A percentile compares a stretch with the other conserved stretches of the same genome.
Evolutionary conservation across 2,797 vertebrate genomes (phyloP).

Genomic region (Rhabdomys pumilio): DNA sequence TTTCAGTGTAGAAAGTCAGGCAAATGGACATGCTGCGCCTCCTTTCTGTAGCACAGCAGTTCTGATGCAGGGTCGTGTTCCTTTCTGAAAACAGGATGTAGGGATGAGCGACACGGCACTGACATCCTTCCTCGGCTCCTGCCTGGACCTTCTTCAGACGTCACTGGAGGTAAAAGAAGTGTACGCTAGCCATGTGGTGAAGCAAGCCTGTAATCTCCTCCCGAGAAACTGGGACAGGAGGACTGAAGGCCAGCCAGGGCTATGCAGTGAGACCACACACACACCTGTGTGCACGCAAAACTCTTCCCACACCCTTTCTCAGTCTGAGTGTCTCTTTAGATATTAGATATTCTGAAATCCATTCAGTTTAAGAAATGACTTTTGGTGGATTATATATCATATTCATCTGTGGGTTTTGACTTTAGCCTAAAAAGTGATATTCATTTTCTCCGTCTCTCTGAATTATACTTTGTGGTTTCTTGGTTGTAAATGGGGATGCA

Average conservation of each 20-base stretch:
- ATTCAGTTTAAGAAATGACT: neutral
- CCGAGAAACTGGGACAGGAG: neutral
- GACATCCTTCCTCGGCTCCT: constrained; percentile 96
- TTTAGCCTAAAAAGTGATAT: neutral
- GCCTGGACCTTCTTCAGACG: constrained; percentile 95
- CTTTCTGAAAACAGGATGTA: constrained; percentile 92
- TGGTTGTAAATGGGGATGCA: neutral
- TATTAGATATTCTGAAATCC: neutral
- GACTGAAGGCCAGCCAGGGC: neutral
- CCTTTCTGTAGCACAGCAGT: neutral
- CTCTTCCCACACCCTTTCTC: neutral
- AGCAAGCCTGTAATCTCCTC: neutral
- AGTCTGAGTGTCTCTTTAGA: neutral
- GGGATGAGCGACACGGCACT: constrained; percentile 96
- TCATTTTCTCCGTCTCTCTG: neutral
- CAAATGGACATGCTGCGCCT: accelerated
- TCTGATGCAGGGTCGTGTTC: neutral
- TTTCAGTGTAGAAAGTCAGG: neutral
- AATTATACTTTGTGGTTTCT: neutral
- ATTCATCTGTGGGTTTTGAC: constrained; percentile 25
- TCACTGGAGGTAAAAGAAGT: constrained; percentile 94
- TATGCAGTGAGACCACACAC: neutral
- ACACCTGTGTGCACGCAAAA: too few relatives aligned
- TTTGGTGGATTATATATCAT: neutral
- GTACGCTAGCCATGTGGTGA: neutral